Conservation (phyloP, 2,888 invertebrate species). For the Linnaemya vulpina region DNA sequence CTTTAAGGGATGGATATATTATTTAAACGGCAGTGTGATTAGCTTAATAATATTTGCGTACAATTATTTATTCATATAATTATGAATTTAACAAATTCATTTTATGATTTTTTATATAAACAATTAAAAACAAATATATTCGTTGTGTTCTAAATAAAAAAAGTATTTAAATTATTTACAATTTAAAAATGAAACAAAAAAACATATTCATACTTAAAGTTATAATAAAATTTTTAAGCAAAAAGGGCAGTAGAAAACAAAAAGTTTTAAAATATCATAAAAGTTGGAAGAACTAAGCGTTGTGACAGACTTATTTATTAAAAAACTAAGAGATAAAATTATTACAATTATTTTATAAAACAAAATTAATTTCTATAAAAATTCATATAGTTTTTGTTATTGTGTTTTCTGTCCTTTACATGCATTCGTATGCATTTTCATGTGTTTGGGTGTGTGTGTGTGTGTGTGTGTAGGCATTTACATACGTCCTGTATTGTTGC, state of each 20-base stretch:
- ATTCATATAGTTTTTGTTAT: constrained; percentile 31
- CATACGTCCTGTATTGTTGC: constrained; percentile 79
- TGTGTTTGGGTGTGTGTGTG: neutral
- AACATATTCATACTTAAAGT: constrained; percentile 16
- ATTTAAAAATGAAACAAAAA: constrained; percentile 39
- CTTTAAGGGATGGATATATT: constrained; percentile 16
- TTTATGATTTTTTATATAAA: constrained; percentile 10
- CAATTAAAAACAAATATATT: constrained; percentile 74
- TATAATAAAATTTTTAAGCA: neutral
- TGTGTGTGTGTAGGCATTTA: constrained; percentile 61
- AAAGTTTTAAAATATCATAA: constrained; percentile 14
- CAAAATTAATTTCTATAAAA: constrained; percentile 39
- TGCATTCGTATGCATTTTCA: neutral
- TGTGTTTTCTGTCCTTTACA: constrained; percentile 1
- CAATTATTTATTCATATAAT: constrained; percentile 24
- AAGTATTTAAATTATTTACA: constrained; percentile 55
- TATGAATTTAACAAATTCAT: neutral
- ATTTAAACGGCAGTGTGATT: constrained; percentile 80
- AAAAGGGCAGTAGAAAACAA: constrained; percentile 47
- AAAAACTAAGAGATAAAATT: constrained; percentile 20
- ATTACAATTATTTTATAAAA: constrained; percentile 23
- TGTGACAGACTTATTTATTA: constrained; percentile 53
- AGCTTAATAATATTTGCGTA: constrained; percentile 75
- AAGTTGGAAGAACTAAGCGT: constrained; percentile 49
- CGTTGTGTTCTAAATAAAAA: constrained; percentile 75